phyloP scores from a whole-genome alignment of 1,140 invertebrate species.

The Zaprionus tsacasi region DNA sequence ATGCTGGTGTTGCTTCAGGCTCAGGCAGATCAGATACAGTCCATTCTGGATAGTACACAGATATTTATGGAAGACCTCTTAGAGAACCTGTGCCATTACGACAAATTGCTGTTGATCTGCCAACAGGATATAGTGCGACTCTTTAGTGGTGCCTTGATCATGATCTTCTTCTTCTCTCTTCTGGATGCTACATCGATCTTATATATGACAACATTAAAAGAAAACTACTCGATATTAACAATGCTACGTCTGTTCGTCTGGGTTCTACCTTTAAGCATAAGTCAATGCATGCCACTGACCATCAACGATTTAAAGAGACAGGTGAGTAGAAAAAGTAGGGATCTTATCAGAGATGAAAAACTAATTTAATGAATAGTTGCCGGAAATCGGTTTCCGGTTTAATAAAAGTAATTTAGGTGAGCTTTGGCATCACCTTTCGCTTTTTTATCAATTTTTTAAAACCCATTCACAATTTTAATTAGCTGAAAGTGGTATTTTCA shows the following conservation, averaged over 20 bases:
- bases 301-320: conserved; percentile 15
- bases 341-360: too few relatives aligned
- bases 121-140: conserved; percentile 10
- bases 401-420: not conserved
- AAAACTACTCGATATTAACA: not conserved
- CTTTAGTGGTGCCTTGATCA: conserved; percentile 14
- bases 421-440: not conserved
- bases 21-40: not conserved
- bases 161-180: conserved; percentile 6
- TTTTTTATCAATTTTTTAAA: not conserved
- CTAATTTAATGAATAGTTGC: not conserved
- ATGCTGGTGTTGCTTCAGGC: conserved; percentile 6
- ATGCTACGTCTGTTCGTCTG: not conserved
- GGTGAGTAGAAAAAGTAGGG: conserved; percentile 20
- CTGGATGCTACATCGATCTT: conserved; percentile 9
- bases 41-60: not conserved
- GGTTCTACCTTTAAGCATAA: conserved; percentile 3
- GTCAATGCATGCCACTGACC: conserved; percentile 13
- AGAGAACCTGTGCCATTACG: not conserved
- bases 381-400: too few relatives aligned
- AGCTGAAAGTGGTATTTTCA: not conserved
- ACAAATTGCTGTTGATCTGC: conserved; percentile 32
- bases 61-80: not conserved
- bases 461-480: not conserved
- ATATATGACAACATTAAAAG: conserved; percentile 10